Evolutionary conservation across 2,888 invertebrate genomes (phyloP).

Genomic region (Tinea pellionella): DNA sequence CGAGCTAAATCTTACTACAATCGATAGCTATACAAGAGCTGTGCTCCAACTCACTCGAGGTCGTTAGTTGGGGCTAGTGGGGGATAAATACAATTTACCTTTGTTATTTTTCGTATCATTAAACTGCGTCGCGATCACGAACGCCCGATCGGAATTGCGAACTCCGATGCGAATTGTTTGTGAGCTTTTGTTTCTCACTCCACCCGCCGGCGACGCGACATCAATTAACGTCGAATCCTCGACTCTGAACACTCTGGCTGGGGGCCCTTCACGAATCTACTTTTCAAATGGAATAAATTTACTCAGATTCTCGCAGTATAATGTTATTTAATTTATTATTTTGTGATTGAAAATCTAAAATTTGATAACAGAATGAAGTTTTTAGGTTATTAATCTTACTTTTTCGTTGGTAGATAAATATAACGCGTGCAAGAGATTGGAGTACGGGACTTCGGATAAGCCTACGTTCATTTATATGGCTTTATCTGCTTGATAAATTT

Average conservation of each 20-base stretch:
- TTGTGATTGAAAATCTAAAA: neutral
- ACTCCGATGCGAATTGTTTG: slow-evolving; percentile 67
- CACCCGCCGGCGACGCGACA: slow-evolving; percentile 56
- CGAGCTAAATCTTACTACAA: neutral
- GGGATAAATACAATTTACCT: slow-evolving; percentile 67
- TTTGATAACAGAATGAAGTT: neutral
- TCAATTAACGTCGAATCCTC: slow-evolving; percentile 64
- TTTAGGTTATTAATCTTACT: neutral
- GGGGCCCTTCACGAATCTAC: slow-evolving; percentile 38
- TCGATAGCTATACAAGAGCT: slow-evolving; percentile 1
- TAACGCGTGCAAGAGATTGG: slow-evolving; percentile 37
- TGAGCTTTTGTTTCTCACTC: slow-evolving; percentile 65
- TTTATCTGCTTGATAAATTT: slow-evolving; percentile 58
- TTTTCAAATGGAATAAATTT: slow-evolving; percentile 37
- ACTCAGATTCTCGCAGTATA: slow-evolving; percentile 15
- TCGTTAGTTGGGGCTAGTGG: slow-evolving; percentile 44
- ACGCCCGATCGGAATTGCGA: slow-evolving; percentile 65
- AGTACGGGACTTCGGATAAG: slow-evolving; percentile 38
- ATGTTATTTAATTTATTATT: slow-evolving; percentile 2
- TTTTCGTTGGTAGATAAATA: slow-evolving; percentile 45
- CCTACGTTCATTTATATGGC: slow-evolving; percentile 58
- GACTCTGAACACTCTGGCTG: slow-evolving; percentile 46
- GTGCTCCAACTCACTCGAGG: neutral
- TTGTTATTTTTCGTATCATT: slow-evolving; percentile 71
- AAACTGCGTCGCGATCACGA: slow-evolving; percentile 67